These are phyloP conservation scores for Pycnomerus fuliginosus DNA, from an alignment of 2,888 invertebrate genomes.

Conservation along the genomic window DNA sequence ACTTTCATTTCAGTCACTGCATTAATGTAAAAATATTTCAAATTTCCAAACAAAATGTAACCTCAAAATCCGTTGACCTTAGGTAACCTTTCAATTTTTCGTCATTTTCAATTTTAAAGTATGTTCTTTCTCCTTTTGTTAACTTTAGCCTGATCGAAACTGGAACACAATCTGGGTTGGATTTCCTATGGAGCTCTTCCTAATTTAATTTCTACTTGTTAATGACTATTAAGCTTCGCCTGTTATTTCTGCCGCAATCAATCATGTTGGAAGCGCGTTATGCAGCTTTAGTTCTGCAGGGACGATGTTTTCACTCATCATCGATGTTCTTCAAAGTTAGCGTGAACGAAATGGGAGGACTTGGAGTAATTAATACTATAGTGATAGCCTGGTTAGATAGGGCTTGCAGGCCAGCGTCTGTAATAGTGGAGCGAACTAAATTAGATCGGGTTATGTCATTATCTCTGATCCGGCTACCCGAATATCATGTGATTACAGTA, in stretches of 20 bases:
- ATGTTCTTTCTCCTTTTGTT: too few relatives aligned
- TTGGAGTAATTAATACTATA: conserved; percentile 24
- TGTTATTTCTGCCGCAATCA: conserved; percentile 26
- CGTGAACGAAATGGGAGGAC: conserved; percentile 25
- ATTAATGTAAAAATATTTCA: too few relatives aligned
- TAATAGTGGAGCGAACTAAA: conserved; percentile 39
- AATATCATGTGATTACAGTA: conserved; percentile 43
- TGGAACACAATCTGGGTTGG: too few relatives aligned
- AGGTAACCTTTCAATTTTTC: too few relatives aligned
- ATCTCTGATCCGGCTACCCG: conserved; percentile 41
- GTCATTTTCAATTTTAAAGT: too few relatives aligned
- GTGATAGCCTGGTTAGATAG: conserved; percentile 31
- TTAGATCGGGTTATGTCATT: conserved; percentile 46
- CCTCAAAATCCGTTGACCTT: too few relatives aligned
- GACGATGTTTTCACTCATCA: conserved; percentile 6
- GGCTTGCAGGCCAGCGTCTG: conserved; percentile 27
- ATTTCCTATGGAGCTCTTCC: too few relatives aligned
- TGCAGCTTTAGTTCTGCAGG: conserved; percentile 20
- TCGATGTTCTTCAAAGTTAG: conserved; percentile 23
- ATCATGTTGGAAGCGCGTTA: conserved; percentile 29
- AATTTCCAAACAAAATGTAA: too few relatives aligned
- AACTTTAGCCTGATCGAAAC: too few relatives aligned
- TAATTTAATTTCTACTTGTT: too few relatives aligned
- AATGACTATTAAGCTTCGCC: too few relatives aligned
- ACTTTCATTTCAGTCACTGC: too few relatives aligned